Conservation (phyloP, 2,797 vertebrate genomes). For the Aplochiton taeniatus region DNA sequence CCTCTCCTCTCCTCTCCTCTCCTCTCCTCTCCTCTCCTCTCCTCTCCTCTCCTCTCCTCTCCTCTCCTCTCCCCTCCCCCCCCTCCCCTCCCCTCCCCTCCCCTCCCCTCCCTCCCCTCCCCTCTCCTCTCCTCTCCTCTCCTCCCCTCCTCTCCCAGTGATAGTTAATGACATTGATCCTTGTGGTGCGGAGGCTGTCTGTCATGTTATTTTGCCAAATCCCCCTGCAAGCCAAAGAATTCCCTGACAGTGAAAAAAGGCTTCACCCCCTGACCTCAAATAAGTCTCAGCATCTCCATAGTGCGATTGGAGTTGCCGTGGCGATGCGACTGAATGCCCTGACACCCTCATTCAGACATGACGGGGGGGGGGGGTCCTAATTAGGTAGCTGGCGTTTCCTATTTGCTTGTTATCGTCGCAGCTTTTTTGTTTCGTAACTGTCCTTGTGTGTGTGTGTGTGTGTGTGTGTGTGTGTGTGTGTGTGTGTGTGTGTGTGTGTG, state of each 20-base stretch:
- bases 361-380: background rate
- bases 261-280: constrained; percentile 19
- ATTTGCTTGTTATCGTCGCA: background rate
- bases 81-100: background rate
- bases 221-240: constrained; percentile 6
- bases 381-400: background rate
- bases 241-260: background rate
- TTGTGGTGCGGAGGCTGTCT: background rate
- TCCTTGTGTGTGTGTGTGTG: background rate
- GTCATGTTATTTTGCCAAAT: background rate
- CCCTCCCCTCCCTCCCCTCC: background rate
- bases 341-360: background rate
- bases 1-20: background rate
- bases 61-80: background rate
- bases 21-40: background rate
- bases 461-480: background rate
- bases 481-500: background rate
- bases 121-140: background rate
- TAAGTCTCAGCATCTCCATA: background rate
- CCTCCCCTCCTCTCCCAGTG: background rate
- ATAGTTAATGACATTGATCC: no score
- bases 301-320: constrained; percentile 21
- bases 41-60: background rate
- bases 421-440: background rate
- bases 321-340: background rate